Evolutionary conservation across 2,888 invertebrate species (phyloP), one percentile per base, ranked within the genome.

Genomic region (Acanthosepion lycidas): DNA sequence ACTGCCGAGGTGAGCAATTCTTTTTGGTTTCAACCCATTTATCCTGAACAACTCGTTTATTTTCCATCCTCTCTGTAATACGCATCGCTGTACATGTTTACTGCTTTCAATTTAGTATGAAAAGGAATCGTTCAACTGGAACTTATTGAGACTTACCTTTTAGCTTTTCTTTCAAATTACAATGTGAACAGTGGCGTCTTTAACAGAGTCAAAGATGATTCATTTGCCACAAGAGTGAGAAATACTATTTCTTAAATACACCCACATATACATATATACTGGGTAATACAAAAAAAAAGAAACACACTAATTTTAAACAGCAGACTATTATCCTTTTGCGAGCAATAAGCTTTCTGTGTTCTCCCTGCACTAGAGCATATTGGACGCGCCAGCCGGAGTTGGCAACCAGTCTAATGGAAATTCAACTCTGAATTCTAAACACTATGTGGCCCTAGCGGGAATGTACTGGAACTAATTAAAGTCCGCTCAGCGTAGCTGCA

Each of bases 81-180:
- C 78, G 78, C n/a, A n/a, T 78, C 78, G 78, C n/a, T 78, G 78
- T 78, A n/a, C 78, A n/a, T 78, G 78, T 78, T 78, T 78, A 78
- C 78, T 15, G 78, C 23, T 59, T 59, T 59, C 59, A 59, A 20
- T 20, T 59, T 59, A 78, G 33, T 78, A 78, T n/a, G 18, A 78
- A 78, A 78, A n/a, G 33, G n/a, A n/a, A n/a, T 33, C 33, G n/a
- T 18, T 18, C 78, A 33, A 5, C 78, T 18, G 78, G n/a, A n/a
- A 78, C 78, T 78, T 78, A n/a, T 78, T 33, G 78, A 78, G 78
- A 15, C 78, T 78, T 18, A 78, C 78, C 78, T 78, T 78, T n/a
- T 78, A 12, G 33, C 5, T 78, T 33, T n/a, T 78, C n/a, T 33
- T 4, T n/a, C 33, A 15, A 59, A 15, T 78, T 33, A 18, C n/a